These are phyloP conservation scores for Chrysolina oricalcia DNA, from an alignment of 2,888 invertebrate genomes.

Conservation along the genomic window DNA sequence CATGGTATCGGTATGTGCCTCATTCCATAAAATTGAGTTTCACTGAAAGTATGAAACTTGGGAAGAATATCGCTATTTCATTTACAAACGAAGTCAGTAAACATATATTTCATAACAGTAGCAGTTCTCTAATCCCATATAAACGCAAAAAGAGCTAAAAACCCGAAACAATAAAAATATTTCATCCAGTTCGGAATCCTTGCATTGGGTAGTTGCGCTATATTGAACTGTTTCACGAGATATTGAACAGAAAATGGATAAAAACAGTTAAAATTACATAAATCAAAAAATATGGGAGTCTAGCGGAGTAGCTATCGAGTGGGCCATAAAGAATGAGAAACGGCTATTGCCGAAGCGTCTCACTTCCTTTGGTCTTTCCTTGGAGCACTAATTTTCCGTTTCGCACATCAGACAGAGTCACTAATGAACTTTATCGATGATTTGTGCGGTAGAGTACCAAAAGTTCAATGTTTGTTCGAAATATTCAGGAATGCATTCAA, in stretches of 20 bases:
- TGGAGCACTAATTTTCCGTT: constrained; percentile 44
- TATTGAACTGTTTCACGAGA: constrained; percentile 48
- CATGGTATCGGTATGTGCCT: no score
- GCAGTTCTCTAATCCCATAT: not conserved
- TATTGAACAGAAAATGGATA: constrained; percentile 42
- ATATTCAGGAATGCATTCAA: no score
- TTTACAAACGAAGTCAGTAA: not conserved
- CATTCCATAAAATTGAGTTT: not conserved
- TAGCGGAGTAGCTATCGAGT: constrained; percentile 51
- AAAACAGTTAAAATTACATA: constrained; percentile 57
- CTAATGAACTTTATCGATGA: constrained; percentile 46
- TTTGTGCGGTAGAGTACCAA: constrained; percentile 13
- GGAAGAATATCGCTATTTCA: no score
- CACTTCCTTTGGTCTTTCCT: constrained; percentile 45
- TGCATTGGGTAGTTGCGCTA: constrained; percentile 39
- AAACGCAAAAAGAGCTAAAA: constrained; percentile 1
- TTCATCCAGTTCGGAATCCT: constrained; percentile 36
- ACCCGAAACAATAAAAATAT: constrained; percentile 19
- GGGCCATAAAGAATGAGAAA: constrained; percentile 57
- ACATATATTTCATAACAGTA: not conserved
- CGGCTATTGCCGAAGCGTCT: constrained; percentile 55
- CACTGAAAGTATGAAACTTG: not conserved
- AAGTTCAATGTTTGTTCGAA: no score
- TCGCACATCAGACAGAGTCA: constrained; percentile 36
- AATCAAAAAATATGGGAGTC: constrained; percentile 50